These are phyloP conservation scores for Elachura formosa DNA, from an alignment of 2,113 vertebrate species.

Conservation along the genomic window DNA sequence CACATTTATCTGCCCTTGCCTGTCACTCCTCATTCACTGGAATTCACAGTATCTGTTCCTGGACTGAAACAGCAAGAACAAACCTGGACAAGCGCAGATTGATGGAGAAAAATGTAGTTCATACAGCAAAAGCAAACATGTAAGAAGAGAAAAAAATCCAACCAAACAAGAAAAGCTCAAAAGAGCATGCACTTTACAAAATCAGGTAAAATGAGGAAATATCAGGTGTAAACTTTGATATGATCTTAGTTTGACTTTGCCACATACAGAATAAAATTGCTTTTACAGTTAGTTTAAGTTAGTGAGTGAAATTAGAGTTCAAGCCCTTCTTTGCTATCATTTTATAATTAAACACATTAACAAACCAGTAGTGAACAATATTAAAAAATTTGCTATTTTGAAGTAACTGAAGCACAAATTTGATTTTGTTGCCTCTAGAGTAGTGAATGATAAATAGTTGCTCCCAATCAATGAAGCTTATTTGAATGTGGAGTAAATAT, in stretches of 20 bases:
- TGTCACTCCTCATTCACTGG: not conserved
- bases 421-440: not conserved
- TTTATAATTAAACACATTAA: not conserved
- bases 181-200: not conserved
- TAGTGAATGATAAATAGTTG: not conserved
- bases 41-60: not conserved
- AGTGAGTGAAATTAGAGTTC: not conserved
- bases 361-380: not conserved
- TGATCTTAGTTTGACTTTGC: not conserved
- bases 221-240: not conserved
- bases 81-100: not conserved
- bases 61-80: not conserved
- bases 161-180: not conserved
- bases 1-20: not conserved
- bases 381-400: not conserved
- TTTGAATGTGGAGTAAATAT: slow-evolving; percentile 25
- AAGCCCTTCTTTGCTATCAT: not conserved
- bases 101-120: not conserved
- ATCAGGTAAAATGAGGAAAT: not conserved
- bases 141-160: not conserved
- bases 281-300: not conserved
- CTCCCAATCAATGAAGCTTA: not conserved
- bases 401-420: not conserved
- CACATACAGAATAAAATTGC: not conserved
- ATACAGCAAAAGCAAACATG: not conserved